Evolutionary conservation across 2,888 invertebrate genomes (phyloP), one percentile per base, ranked within the genome.

Genomic region (Lasioglossum vierecki): DNA sequence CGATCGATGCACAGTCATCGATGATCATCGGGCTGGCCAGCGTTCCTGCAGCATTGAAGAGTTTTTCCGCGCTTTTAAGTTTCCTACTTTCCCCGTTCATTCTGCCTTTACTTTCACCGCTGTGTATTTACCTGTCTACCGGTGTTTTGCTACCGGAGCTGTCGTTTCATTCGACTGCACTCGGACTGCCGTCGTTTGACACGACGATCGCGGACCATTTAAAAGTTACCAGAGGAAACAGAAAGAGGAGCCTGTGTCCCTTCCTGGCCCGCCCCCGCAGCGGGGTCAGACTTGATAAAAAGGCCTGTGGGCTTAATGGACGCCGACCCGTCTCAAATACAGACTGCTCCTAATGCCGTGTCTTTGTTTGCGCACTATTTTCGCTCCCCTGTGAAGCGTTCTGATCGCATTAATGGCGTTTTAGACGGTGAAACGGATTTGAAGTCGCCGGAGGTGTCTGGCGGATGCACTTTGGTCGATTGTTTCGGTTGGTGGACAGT

Each of bases 251-350:
- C 53, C 63, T 26, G 71, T 49, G 60, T 74, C 70, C 84, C 41
- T 75, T 76, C 57, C 75, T 18, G 74, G 79, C 46, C 72, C 78
- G 18, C 63, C 66, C 35, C 35, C 80, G 57, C 41, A 70, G 79
- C 71, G 49, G 76, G 87, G 87, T 87, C 83, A 83, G 79, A 86
- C 72, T 79, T 81, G 83, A 86, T 83, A 83, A 87, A 86, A 81
- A 70, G 87, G 74, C 73, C 73, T 26, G 26, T 26, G 63, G 26
- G 77, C 86, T 87, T 87, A 87, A 87, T 87, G 87, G 87, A 87
- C 78, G 82, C 63, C 70, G 85, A 84, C 72, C 73, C 79, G 70
- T 79, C 86, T 76, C 83, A 46, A 76, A 84, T 84, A 63, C 79
- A 76, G 83, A 75, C 83, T 83, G 35, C 66, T 83, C n/a, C 60